Evolutionary conservation across 1,140 invertebrate species (phyloP), one percentile per base, ranked within the genome.

Genomic region (Ylistrum balloti): DNA sequence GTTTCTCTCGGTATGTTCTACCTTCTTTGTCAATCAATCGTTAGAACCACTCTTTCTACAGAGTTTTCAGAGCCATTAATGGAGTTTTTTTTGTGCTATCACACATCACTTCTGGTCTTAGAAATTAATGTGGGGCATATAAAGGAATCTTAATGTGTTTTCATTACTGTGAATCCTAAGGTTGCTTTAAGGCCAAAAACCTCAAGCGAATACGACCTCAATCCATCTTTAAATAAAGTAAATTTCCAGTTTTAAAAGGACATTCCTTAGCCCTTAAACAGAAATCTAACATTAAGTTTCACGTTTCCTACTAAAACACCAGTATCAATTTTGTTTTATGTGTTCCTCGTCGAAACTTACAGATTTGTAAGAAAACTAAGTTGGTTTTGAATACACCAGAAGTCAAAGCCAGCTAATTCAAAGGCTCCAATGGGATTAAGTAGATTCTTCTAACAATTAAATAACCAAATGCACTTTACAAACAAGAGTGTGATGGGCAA

Each of bases 321-420:
- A 28, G 1, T 74, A 74, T 74, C 56, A 74, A 74, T 74, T 74
- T 17, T 74, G 56, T n/a, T 74, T 74, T 74, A 74, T 17, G 56
- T 74, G 22, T 1, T 5, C 5, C 28, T 74, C 17, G 56, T 74
- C 0, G 56, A 28, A 74, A 74, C 3, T 28, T 74, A 74, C 56
- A 28, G n/a, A 74, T 74, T n/a, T 28, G 22, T 74, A 28, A 17
- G 22, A 9, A 28, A n/a, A 74, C 56, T 74, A 28, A 74, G 28
- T 74, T 74, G 56, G 56, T 74, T 74, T n/a, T 1, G 56, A 5
- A 28, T 5, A 74, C n/a, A n/a, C 56, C 9, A 74, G n/a, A 28
- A 74, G 56, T n/a, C 56, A n/a, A n/a, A 74, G 22, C n/a, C 56
- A 74, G 56, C 28, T 74, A 74, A 74, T 74, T 22, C n/a, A 74